Percentiles rank a stretch among this genome's conserved stretches.
Conservation (phyloP, 2,797 vertebrate genomes). For the Scomberomorus guttatus region DNA sequence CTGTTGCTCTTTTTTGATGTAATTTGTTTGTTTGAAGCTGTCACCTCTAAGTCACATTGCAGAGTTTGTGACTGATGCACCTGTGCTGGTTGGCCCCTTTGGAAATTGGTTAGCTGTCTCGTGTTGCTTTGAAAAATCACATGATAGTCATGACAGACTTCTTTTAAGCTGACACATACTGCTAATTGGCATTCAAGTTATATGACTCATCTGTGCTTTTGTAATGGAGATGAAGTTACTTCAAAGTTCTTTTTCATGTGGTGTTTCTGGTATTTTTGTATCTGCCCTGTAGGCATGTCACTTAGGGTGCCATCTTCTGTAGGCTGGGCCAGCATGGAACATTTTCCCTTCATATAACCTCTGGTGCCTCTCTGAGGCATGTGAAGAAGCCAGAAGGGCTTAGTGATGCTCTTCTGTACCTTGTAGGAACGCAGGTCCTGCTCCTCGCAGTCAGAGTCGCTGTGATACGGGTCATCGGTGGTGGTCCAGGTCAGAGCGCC, state of each 20-base stretch:
- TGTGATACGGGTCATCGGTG: conserved; percentile 84
- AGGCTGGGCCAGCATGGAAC: background rate
- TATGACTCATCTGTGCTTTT: conserved; percentile 51
- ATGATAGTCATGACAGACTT: conserved; percentile 39
- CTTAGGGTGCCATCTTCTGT: background rate
- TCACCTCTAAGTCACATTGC: conserved; percentile 47
- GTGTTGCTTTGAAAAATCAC: conserved; percentile 39
- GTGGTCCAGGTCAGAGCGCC: conserved; percentile 79
- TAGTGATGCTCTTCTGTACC: conserved; percentile 75
- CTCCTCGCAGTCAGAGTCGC: conserved; percentile 87
- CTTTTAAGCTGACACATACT: conserved; percentile 43
- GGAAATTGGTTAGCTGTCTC: conserved; percentile 17
- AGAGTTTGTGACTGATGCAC: background rate
- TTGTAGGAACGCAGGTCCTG: conserved; percentile 84
- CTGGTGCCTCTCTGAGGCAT: background rate
- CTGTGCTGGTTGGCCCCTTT: conserved; percentile 33
- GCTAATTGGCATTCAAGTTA: conserved; percentile 54
- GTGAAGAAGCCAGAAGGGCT: conserved; percentile 6
- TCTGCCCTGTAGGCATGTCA: conserved; percentile 20
- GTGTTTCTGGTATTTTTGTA: conserved; percentile 21
- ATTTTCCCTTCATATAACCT: conserved; percentile 17
- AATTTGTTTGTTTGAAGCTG: conserved; percentile 10
- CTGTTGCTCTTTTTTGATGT: background rate
- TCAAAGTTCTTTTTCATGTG: conserved; percentile 66
- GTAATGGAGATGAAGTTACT: conserved; percentile 64